Percentiles rank a stretch among this genome's conserved stretches.
Conservation (phyloP, 2,113 vertebrate species). For the Hydrochoerus hydrochaeris region DNA sequence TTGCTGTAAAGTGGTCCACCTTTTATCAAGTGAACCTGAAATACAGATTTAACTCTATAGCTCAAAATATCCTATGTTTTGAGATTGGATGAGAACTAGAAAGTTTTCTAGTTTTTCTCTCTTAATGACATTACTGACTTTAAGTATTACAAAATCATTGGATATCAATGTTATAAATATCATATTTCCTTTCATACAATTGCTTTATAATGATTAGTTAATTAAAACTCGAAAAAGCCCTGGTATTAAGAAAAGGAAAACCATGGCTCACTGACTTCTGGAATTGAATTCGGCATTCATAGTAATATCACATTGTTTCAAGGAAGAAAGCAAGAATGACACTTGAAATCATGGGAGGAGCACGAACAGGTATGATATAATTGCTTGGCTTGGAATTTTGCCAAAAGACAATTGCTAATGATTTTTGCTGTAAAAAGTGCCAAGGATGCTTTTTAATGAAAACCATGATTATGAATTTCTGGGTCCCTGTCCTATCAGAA, state of each 20-base stretch:
- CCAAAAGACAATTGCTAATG: conserved; percentile 75
- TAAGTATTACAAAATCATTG: conserved; percentile 49
- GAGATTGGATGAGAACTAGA: neutral
- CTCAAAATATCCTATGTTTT: conserved; percentile 43
- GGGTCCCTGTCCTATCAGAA: conserved; percentile 23
- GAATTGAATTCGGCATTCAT: conserved; percentile 69
- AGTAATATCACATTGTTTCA: conserved; percentile 65
- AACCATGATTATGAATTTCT: conserved; percentile 65
- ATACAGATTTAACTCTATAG: conserved; percentile 10
- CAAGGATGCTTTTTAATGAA: conserved; percentile 65
- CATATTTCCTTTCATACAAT: conserved; percentile 63
- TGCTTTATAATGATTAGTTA: conserved; percentile 69
- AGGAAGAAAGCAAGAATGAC: conserved; percentile 72
- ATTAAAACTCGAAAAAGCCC: conserved; percentile 67
- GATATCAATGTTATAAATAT: conserved; percentile 61
- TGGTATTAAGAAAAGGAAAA: conserved; percentile 67
- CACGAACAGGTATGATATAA: conserved; percentile 72
- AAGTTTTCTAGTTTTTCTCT: conserved; percentile 50
- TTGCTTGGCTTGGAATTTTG: conserved; percentile 75
- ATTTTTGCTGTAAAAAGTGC: conserved; percentile 66
- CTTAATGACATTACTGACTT: conserved; percentile 40
- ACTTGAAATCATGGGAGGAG: conserved; percentile 65
- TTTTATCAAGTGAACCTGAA: conserved; percentile 67
- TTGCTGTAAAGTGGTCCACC: conserved; percentile 56
- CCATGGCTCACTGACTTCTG: conserved; percentile 67